Evolutionary conservation across 2,113 vertebrate species (phyloP), one percentile per base, ranked within the genome.

Genomic region (Saguinus midas): DNA sequence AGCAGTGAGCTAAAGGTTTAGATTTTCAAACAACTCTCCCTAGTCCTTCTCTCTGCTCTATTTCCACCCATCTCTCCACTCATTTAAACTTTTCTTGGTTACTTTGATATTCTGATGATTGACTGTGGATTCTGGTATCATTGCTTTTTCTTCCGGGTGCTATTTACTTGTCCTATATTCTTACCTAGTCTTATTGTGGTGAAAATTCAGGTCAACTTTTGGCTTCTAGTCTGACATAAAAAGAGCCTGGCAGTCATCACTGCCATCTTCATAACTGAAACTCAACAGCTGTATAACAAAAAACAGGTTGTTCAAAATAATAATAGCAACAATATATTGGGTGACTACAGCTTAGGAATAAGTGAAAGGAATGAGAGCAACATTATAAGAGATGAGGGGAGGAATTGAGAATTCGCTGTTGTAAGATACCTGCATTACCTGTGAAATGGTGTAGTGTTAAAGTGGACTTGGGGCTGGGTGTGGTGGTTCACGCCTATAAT

Each of bases 121-220:
- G 81, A 66, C 64, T 70, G 29, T 92, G 70, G 55, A 83, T 94
- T 91, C 91, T 96, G 52, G 45, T 85, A 16, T 93, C 82, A 32
- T 75, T 94, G 21, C n/a, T 84, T 37, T 91, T 96, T n/a, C 85
- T 94, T 55, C 37, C 85, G 84, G 27, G 72, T 66, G 37, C 64
- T 87, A 81, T 58, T 70, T 35, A 70, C 35, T 48, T 61, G 16
- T 68, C 80, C 27, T 86, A 45, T 66, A 8, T 58, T 57, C 35
- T 84, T 23, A 43, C 8, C 35, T 87, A n/a, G 79, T 82, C 32
- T 97, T 92, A 73, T 13, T 45, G 23, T 37, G 10, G 45, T 72
- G 4, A 75, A 88, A 90, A 79, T 52, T 45, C 79, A 87, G 29
- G 8, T 64, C 43, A 37, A 96, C 21, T n/a, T 84, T 40, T 23